Conservation (phyloP, 2,888 invertebrate genomes). For the Gari tellinella region DNA sequence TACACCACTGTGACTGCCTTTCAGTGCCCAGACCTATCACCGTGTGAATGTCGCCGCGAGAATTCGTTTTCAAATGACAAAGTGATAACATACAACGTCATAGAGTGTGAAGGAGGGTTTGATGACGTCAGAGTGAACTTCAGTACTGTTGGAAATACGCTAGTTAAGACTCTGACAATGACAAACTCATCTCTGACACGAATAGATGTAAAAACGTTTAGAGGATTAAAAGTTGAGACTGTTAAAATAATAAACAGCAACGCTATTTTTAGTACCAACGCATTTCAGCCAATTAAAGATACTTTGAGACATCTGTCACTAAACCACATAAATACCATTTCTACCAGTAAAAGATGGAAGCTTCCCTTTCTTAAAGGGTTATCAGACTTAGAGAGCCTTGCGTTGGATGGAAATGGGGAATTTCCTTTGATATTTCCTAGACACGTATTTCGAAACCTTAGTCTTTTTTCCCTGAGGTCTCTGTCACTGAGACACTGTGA, state of each 20-base stretch:
- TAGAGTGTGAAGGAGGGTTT: slow-evolving; percentile 42
- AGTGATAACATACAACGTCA: slow-evolving; percentile 19
- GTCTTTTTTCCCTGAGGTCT: slow-evolving; percentile 23
- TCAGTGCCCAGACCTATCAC: slow-evolving; percentile 36
- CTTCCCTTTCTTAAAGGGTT: slow-evolving; percentile 37
- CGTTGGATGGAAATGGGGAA: slow-evolving; percentile 41
- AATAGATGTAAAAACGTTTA: slow-evolving; percentile 20
- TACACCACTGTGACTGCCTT: slow-evolving; percentile 12
- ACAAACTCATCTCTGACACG: slow-evolving; percentile 28
- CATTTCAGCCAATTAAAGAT: slow-evolving; percentile 23
- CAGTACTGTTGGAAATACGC: slow-evolving; percentile 13
- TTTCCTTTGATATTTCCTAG: slow-evolving; percentile 48
- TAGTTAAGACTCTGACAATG: slow-evolving; percentile 34
- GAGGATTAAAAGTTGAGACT: slow-evolving; percentile 28
- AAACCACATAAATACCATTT: slow-evolving; percentile 33
- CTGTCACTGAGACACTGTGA: slow-evolving; percentile 43
- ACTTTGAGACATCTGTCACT: slow-evolving; percentile 30
- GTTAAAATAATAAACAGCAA: slow-evolving; percentile 32
- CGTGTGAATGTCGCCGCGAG: slow-evolving; percentile 46
- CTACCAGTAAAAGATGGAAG: slow-evolving; percentile 12
- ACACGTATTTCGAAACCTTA: slow-evolving; percentile 26
- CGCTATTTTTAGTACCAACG: slow-evolving; percentile 17
- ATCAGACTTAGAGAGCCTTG: slow-evolving; percentile 27
- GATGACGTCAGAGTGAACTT: slow-evolving; percentile 19
- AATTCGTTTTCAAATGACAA: slow-evolving; percentile 11